Evolutionary conservation across 2,113 vertebrate genomes (phyloP).

Genomic region (Chrysemys picta): DNA sequence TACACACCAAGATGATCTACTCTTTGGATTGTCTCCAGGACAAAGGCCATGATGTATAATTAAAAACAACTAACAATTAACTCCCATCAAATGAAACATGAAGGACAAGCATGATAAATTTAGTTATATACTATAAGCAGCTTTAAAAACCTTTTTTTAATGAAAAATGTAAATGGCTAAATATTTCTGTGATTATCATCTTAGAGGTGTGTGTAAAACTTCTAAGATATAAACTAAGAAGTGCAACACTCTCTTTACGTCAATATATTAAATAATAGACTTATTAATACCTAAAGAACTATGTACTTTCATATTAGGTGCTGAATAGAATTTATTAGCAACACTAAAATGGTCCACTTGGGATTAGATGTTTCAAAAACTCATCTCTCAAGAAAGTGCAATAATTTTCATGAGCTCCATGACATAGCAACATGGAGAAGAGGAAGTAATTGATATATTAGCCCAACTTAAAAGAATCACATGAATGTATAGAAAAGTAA

Average conservation of each 20-base stretch:
- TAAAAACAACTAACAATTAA: conserved; percentile 86
- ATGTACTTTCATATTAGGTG: neutral
- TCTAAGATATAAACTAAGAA: conserved; percentile 34
- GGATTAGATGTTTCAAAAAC: neutral
- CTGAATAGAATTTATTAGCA: neutral
- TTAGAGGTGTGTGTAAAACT: conserved; percentile 42
- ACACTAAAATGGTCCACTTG: neutral
- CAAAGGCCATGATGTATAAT: conserved; percentile 82
- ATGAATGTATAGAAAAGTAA: neutral
- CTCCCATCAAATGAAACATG: conserved; percentile 76
- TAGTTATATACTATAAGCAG: conserved; percentile 64
- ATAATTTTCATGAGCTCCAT: neutral
- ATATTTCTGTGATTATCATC: conserved; percentile 18
- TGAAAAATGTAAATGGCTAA: conserved; percentile 44
- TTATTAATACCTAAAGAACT: conserved; percentile 37
- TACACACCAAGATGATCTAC: conserved; percentile 79
- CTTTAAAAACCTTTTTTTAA: conserved; percentile 37
- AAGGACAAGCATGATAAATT: conserved; percentile 72
- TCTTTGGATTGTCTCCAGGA: conserved; percentile 81
- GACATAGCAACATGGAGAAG: neutral
- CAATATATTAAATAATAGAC: conserved; percentile 27
- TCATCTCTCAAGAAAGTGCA: neutral
- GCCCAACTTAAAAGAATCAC: neutral
- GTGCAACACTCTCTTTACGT: neutral
- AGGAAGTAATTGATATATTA: neutral